Evolutionary conservation across 2,888 invertebrate genomes (phyloP), one percentile per base, ranked within the genome.

Genomic region (Rugalucina vietnamica): DNA sequence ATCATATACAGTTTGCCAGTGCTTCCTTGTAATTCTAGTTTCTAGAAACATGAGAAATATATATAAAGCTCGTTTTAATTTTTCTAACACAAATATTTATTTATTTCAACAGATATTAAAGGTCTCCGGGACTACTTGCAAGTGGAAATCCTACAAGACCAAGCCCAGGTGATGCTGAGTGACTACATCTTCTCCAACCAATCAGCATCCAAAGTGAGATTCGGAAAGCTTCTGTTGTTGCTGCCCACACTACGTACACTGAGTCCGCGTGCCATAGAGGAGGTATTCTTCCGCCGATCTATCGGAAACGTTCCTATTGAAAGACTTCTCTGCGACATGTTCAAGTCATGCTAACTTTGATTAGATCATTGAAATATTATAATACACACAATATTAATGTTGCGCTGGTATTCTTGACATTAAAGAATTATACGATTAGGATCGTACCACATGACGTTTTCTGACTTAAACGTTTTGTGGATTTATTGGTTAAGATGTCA

Each of bases 231-330:
- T 1, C 95, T 98, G 89, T 95, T 98, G 1, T 95, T 97, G 1
- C 95, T 98, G 77, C 97, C 97, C 0, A 96, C 96, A 97, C 21
- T 96, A 95, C 73, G 95, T 95, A 91, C 91, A n/a, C 95, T 96
- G 73, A 95, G 95, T 86, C 95, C 96, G 1, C 94, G 95, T 24
- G 95, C 95, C 18, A 94, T 96, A 0, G 96, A 96, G 90, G 97
- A 97, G 87, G 95, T 98, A 29, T 96, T 98, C 80, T 98, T 98
- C 95, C 96, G 97, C 80, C 96, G 97, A 84, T 97, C 97, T 0
- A 96, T 97, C 79, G 97, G 97, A 5, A 96, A 96, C 91, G 96
- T 97, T 39, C 96, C 97, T 27, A 97, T 97, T 34, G 97, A 97
- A 90, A 95, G 97, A 90, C 95, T 97, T 70, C 93, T 97, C 69